A percentile compares a stretch with the other conserved stretches of the same genome.
Conservation (phyloP, 2,113 vertebrate species). For the Polypterus bichir region DNA sequence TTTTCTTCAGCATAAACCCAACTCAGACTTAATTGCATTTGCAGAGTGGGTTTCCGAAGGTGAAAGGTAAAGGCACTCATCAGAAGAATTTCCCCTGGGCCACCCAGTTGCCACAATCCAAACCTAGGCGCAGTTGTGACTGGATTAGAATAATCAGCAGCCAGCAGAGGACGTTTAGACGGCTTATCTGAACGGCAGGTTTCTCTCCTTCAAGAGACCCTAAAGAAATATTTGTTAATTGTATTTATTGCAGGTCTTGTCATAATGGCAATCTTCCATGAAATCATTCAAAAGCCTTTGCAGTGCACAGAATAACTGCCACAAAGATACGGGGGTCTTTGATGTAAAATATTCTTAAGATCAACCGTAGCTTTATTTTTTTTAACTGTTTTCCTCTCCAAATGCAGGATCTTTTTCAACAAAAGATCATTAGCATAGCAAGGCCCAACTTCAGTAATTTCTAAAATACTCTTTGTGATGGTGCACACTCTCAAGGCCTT, state of each 20-base stretch:
- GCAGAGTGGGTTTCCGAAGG: constrained; percentile 49
- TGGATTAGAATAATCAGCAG: constrained; percentile 72
- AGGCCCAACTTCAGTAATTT: too few relatives aligned
- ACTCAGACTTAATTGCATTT: too few relatives aligned
- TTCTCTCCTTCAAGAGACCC: constrained; percentile 60
- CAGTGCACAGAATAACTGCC: constrained; percentile 47
- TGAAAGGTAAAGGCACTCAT: constrained; percentile 74
- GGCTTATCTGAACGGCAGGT: constrained; percentile 57
- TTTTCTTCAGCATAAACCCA: too few relatives aligned
- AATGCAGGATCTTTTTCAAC: not conserved
- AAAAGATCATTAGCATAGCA: too few relatives aligned
- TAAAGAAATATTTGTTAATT: constrained; percentile 70
- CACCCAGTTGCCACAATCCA: constrained; percentile 58
- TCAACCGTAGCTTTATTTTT: constrained; percentile 34
- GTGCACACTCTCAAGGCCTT: too few relatives aligned
- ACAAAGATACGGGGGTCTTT: constrained; percentile 52
- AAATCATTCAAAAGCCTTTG: constrained; percentile 53
- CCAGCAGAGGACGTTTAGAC: constrained; percentile 54
- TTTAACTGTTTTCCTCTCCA: not conserved
- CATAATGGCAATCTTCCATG: constrained; percentile 63
- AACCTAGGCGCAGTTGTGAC: constrained; percentile 56
- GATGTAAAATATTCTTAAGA: constrained; percentile 40
- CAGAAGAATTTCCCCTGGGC: constrained; percentile 50
- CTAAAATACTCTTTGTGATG: too few relatives aligned
- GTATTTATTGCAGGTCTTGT: constrained; percentile 68